Evolutionary conservation across 1,140 invertebrate genomes (phyloP).

Genomic region (Leucophenga varia): DNA sequence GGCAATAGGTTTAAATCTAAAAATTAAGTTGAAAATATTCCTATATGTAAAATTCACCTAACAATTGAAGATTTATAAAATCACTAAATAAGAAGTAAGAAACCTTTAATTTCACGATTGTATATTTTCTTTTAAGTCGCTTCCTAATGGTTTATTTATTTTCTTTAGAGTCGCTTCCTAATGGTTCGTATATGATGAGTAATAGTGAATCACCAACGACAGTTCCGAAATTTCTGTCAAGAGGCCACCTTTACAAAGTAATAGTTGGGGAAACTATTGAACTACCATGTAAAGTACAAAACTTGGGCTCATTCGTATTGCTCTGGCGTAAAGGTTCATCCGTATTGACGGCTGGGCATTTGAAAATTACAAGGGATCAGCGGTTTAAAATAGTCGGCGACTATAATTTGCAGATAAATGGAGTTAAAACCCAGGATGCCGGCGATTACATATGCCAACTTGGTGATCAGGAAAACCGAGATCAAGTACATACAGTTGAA

Average conservation of each 20-base stretch:
- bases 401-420: constrained; percentile 64
- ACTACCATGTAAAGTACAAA: constrained; percentile 75
- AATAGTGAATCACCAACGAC: constrained; percentile 42
- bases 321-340: constrained; percentile 65
- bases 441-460: constrained; percentile 61
- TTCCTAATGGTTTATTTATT: no score
- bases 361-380: constrained; percentile 64
- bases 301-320: constrained; percentile 65
- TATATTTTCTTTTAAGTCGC: no score
- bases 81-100: no score
- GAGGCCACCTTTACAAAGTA: constrained; percentile 71
- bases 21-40: no score
- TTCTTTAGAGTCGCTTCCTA: constrained; percentile 20
- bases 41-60: no score
- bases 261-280: constrained; percentile 75
- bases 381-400: constrained; percentile 64
- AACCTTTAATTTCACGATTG: no score
- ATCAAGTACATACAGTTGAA: constrained; percentile 60
- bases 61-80: no score
- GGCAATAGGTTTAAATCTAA: no score
- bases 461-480: constrained; percentile 58
- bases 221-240: constrained; percentile 67
- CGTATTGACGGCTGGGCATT: constrained; percentile 63
- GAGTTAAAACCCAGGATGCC: constrained; percentile 60
- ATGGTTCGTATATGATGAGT: constrained; percentile 34